Base-by-base conservation (phyloP, 2,888 invertebrate species). In the Melipona bicolor region DNA sequence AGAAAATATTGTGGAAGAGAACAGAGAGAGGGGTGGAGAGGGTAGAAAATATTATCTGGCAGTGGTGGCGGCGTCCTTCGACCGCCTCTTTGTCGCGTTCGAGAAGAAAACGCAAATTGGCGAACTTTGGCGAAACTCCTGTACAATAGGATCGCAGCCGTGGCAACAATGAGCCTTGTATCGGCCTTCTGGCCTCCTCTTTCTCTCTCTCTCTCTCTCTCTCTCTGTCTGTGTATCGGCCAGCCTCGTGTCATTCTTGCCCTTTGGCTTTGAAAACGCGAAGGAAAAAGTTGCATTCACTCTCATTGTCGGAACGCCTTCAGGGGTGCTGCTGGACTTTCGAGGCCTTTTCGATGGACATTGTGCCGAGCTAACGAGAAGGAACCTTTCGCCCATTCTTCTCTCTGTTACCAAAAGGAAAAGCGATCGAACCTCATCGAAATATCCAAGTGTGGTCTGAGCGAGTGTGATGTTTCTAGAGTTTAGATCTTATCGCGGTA, bases 71-170 rank as follows among this genome's bases (percentile, higher is more conserved):
- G 59, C 61, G 70, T 62, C 64, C 76, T 69, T 79, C 64, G 64
- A 36, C 62, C 65, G 59, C 62, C 54, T 79, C 80, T 83, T 84
- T 83, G 85, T 82, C 81, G 75, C 75, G 73, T 83, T 83, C 54
- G 73, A 52, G 84, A 83, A 74, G 73, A 81, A 84, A 83, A 88
- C 84, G 82, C 85, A 90, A 90, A 90, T 90, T 90, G 86, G 87
- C 84, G 87, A 90, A 90, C 88, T 89, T 87, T 79, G 71, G 65
- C 76, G 85, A 80, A 83, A 88, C 81, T 81, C 75, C 21, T n/a
- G 74, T 75, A 88, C 88, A 89, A 89, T 89, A 24, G 84, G 32
- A 52, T 75, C 71, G 80, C 81, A 72, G 68, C 61, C 32, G 75
- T 62, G 71, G 70, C 68, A 82, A 89, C 85, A 88, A 89, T 89